phyloP scores from a whole-genome alignment of 92 coral and sea anemone species.

The Phymanthus crucifer region DNA sequence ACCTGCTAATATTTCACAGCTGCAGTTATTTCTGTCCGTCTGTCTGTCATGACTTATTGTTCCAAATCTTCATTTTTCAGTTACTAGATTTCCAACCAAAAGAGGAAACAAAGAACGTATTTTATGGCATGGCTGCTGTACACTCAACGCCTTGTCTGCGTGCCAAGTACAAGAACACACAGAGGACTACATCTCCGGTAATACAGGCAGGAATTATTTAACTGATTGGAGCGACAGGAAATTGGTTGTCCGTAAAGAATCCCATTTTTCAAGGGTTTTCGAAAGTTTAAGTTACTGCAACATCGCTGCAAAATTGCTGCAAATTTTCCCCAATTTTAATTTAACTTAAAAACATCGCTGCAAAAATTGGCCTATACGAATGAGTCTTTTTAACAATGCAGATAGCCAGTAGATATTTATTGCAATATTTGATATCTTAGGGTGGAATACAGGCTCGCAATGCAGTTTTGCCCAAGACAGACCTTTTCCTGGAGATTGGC shows the following conservation, averaged over 20 bases:
- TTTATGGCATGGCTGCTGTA: conserved; percentile 51
- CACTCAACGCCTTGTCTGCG: conserved; percentile 75
- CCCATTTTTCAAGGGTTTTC: too few relatives aligned
- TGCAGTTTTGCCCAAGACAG: conserved; percentile 80
- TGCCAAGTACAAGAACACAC: conserved; percentile 82
- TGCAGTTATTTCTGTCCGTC: not conserved
- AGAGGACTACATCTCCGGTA: conserved; percentile 91
- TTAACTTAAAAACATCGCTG: too few relatives aligned
- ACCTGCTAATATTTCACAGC: too few relatives aligned
- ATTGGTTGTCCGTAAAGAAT: too few relatives aligned
- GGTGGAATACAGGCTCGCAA: conserved; percentile 87
- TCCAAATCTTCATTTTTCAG: conserved; percentile 30
- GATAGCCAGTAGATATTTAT: not conserved
- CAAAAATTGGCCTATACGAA: too few relatives aligned
- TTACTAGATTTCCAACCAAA: conserved; percentile 69
- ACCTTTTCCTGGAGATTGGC: conserved; percentile 79
- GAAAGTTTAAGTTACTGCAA: too few relatives aligned
- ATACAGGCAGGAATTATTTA: not conserved
- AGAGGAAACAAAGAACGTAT: conserved; percentile 49
- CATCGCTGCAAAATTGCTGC: too few relatives aligned
- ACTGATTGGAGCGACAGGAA: too few relatives aligned
- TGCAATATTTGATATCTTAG: conserved; percentile 25
- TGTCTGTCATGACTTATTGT: not conserved
- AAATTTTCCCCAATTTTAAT: too few relatives aligned
- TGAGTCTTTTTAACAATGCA: not conserved